Conservation (phyloP, 2,113 vertebrate species). For the Perca flavescens region DNA sequence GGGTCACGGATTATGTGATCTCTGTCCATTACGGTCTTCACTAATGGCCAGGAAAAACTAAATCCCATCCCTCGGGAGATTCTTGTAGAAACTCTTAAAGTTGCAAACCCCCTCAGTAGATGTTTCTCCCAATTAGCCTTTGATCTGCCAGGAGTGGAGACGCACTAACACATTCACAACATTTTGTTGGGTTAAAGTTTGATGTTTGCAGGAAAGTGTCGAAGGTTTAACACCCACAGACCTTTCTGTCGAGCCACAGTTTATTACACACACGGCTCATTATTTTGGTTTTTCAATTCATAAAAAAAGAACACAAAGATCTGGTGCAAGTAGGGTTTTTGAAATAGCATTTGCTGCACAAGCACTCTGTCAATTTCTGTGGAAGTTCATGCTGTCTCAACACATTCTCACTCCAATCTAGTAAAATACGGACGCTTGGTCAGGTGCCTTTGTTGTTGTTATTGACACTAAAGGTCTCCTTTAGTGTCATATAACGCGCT, state of each 20-base stretch:
- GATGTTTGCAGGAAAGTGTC: background rate
- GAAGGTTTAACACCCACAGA: background rate
- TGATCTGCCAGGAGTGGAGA: constrained; percentile 23
- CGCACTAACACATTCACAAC: background rate
- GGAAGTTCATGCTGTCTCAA: no score
- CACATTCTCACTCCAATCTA: no score
- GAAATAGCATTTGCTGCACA: constrained; percentile 1
- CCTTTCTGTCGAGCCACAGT: background rate
- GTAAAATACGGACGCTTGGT: no score
- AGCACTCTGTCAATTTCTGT: background rate
- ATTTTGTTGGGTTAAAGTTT: background rate
- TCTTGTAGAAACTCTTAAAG: constrained; percentile 17
- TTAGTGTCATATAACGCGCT: no score
- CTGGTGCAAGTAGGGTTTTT: background rate
- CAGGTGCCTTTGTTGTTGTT: no score
- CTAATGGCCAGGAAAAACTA: constrained; percentile 24
- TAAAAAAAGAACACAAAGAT: background rate
- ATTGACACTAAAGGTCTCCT: no score
- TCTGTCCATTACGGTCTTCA: constrained; percentile 18
- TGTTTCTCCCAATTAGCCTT: constrained; percentile 64
- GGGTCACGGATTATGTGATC: constrained; percentile 52
- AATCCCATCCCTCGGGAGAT: constrained; percentile 18
- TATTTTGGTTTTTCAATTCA: background rate
- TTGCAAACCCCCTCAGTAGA: constrained; percentile 25
- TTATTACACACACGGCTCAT: background rate